phyloP scores from a whole-genome alignment of 2,888 invertebrate species.

The Scotopteryx bipunctaria region DNA sequence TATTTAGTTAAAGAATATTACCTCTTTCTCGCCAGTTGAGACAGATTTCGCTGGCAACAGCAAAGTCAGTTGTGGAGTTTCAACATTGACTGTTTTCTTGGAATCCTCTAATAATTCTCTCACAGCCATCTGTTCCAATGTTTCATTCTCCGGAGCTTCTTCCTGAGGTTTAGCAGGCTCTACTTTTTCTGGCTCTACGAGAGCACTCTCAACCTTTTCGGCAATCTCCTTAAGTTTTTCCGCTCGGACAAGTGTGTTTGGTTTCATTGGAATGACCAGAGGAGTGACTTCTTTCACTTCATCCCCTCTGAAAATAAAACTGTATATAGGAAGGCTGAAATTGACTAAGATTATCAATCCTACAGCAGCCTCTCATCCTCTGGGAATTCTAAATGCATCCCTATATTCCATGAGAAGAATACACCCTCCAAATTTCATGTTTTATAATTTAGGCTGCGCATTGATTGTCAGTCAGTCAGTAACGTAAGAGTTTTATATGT shows the following conservation, averaged over 20 bases:
- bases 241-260: conserved; percentile 79
- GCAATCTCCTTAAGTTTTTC: conserved; percentile 76
- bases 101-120: conserved; percentile 87
- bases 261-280: conserved; percentile 87
- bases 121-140: conserved; percentile 87
- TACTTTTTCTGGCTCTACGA: conserved; percentile 72
- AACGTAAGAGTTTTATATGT: too few species aligned
- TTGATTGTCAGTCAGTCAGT: too few species aligned
- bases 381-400: too few species aligned
- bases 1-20: conserved; percentile 36
- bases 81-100: conserved; percentile 62
- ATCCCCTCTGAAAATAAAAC: conserved; percentile 73
- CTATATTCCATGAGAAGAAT: too few species aligned
- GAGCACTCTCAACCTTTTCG: conserved; percentile 74
- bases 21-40: conserved; percentile 86
- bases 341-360: too few species aligned
- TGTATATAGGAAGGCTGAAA: conserved; percentile 37
- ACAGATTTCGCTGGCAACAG: conserved; percentile 82
- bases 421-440: too few species aligned
- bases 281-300: conserved; percentile 78
- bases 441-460: too few species aligned
- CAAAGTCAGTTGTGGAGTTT: conserved; percentile 72
- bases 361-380: too few species aligned
- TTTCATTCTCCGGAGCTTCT: conserved; percentile 51
- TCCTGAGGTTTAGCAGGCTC: conserved; percentile 51